Base-by-base conservation (phyloP, 2,888 invertebrate species). In the Allacma fusca region DNA sequence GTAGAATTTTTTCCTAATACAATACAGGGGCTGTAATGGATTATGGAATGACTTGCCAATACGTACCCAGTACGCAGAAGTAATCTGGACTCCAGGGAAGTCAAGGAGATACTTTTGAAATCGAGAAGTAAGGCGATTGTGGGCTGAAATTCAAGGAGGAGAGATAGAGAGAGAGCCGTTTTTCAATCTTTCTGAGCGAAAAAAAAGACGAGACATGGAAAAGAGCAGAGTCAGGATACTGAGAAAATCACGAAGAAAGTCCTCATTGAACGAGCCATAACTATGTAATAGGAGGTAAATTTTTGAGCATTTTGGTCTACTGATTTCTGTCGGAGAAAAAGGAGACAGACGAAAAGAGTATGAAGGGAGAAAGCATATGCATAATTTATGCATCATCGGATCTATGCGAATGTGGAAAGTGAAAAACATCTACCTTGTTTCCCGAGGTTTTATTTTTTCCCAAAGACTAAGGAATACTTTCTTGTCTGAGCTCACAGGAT, bases 341-440 rank as follows among this genome's bases (percentile, higher is more conserved):
- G 57, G 43, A 16, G 64, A 62, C 40, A 75, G 29, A 29, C 57
- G 23, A 67, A 34, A 9, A 9, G 34, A 34, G 34, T 4, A 34
- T 4, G 34, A 34, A 34, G 34, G 75, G 67, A 57, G 44, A 71
- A 62, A 44, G 73, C 57, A 69, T 75, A 75, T 81, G 81, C 79
- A 81, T 81, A 81, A 81, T 81, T 79, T 81, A 81, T 77, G 72
- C 70, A 78, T 70, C 68, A 79, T 78, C 72, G 74, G 78, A 75
- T 71, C 75, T 72, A 75, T 70, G 59, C 16, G 19, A 62, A 69
- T 43, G 65, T 70, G 74, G 74, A 73, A 76, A 68, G 34, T 68
- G 68, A 21, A 68, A 59, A 71, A 21, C 4, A 7, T 34, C 34
- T 34, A 34, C 34, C 34, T 34, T 34, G 34, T 9, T 34, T 34